Base-by-base conservation (phyloP, 2,888 invertebrate genomes). In the Silvanus unidentatus region DNA sequence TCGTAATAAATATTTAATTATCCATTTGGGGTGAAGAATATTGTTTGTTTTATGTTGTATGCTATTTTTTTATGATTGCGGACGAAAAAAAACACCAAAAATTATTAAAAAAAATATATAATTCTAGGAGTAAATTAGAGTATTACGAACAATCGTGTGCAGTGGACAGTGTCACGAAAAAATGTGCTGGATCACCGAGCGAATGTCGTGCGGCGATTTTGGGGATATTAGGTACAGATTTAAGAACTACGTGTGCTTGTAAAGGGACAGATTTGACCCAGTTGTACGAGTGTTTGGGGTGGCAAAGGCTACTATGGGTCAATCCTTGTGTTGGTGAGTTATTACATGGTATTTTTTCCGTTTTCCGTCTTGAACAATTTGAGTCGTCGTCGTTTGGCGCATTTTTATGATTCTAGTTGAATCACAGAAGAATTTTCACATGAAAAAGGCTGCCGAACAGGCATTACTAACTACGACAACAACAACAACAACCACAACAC, bases 111-210 rank as follows among this genome's bases (percentile, higher is more conserved):
- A 6, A 12, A 16, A 15, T 4, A n/a, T n/a, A 37, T 4, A 37
- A 37, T 37, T 37, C 3, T 49, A 91, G 92, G 68, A 75, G 79
- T 40, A 86, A 88, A 54, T 72, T 93, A 59, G 90, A 93, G 68
- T 82, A 84, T 71, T 93, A 89, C 71, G 92, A 92, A 70, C 91
- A 92, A 69, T 88, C 88, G 58, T 94, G 93, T 70, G 90, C 92
- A 0, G 90, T 92, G 40, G 92, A 93, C 68, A 88, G 88, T 43
- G 85, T 88, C 39, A 92, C 92, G 22, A 88, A 87, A 66, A 88
- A 89, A 58, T 94, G 93, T 66, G 91, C 91, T 1, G 91, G 91
- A 0, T 83, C 88, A 1, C 82, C 88, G 0, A 79, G 83, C n/a
- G 86, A 86, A 38, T 94, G 94, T 72, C 79, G 92, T 39, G 78